Base-by-base conservation (phyloP, 2,888 invertebrate species). In the Drosophila hamatofila region DNA sequence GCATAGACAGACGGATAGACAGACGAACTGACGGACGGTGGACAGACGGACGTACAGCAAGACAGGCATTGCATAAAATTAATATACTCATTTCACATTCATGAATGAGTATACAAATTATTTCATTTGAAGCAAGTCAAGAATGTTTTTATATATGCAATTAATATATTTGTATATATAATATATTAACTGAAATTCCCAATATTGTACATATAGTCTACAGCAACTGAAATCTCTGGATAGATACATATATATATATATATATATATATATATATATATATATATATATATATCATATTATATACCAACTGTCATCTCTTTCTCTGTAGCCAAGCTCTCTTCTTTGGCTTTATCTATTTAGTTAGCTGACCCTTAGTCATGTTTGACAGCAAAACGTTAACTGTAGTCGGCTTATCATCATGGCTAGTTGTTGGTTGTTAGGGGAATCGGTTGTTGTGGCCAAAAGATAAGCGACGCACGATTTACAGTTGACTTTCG, bases 401-500 rank as follows among this genome's bases (percentile, higher is more conserved):
- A 49, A 8, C 30, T 27, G 7, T 7, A 7, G 0, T n/a, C 23
- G 30, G 25, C 51, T 61, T 75, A 75, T 75, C 61, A 7, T 2
- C 65, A 3, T 12, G 27, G 3, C 21, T 9, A 16, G 37, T 25
- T 30, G 42, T 37, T 9, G 12, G 37, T 25, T 30, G 42, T 37
- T 12, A 25, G 14, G 11, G 11, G 21, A 16, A 23, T 23, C 23
- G 8, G 23, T 21, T 44, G 14, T 41, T 25, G n/a, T 30, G 3
- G 2, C 23, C n/a, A n/a, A 11, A 3, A n/a, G 77, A 77, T 77
- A 69, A 77, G 62, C 51, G 25, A 16, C 42, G 7, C 11, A 21
- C 49, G 54, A 72, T 75, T 75, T 64, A 68, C 58, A 52, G 62
- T 54, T 60, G 39, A 21, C 5, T 27, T 2, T 23, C 1, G 27